Evolutionary conservation across 1,140 invertebrate genomes (phyloP), one percentile per base, ranked within the genome.

Genomic region (Zaprionus gabonicus): DNA sequence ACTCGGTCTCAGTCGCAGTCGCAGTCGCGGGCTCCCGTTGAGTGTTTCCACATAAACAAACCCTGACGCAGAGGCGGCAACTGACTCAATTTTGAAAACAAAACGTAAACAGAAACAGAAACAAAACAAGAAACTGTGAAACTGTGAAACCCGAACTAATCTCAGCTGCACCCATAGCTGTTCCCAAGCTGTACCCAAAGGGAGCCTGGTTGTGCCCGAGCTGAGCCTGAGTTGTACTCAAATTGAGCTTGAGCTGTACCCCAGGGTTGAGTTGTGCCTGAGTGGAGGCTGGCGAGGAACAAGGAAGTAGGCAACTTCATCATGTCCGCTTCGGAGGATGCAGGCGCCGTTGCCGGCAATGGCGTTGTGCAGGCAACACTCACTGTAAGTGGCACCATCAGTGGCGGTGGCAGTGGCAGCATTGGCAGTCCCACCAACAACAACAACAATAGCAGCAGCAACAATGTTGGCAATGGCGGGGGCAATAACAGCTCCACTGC

Each of bases 301-400:
- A 1, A 9, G 27, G n/a, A 7, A 34, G 46, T 1, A 15, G 28
- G n/a, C 12, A 27, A 23, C 20, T 10, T 46, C 4, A 23, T 5
- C 25, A 81, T 81, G 78, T 77, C 78, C 38, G 64, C 66, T 41
- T 67, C 57, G 65, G 70, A 63, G 56, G 88, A 75, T 31, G 57
- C 71, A 25, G 77, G 73, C 25, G 74, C 57, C 46, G 80, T 56
- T n/a, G 66, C 70, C 6, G 73, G 56, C 57, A 76, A 44, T 36
- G 53, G 65, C 23, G 71, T 75, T 46, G 78, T 75, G 13, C 65
- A 68, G 51, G 38, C 76, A 5, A 76, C 71, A 0, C 76, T 76
- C 12, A 79, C 63, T 34, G 62, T 58, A 7, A 69, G 60, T 38
- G 69, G 57, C 69, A 38, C 65, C 65, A 15, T 58, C 53, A 68